These are phyloP conservation scores for Alosa sapidissima DNA, from an alignment of 2,797 vertebrate genomes.

Conservation along the genomic window DNA sequence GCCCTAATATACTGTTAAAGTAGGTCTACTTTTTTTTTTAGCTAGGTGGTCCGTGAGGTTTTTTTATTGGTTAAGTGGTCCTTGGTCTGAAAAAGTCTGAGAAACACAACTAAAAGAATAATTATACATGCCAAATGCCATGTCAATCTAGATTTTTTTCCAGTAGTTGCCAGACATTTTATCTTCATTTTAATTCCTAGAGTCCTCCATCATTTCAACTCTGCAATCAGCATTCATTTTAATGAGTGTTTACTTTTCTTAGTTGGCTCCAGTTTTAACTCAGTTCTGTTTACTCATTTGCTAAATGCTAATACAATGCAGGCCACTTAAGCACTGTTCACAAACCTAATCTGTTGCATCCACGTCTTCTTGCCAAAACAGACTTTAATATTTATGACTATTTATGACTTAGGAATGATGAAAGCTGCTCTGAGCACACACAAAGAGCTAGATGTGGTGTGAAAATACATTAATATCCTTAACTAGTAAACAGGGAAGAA, in stretches of 20 bases:
- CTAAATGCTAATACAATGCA: background rate
- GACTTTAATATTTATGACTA: background rate
- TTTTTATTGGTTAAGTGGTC: too few relatives aligned
- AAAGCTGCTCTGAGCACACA: background rate
- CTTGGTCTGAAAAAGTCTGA: too few relatives aligned
- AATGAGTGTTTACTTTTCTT: constrained; percentile 16
- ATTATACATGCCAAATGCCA: too few relatives aligned
- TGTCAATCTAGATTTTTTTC: constrained; percentile 29
- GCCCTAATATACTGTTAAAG: too few relatives aligned
- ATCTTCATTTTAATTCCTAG: constrained; percentile 15
- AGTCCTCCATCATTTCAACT: background rate
- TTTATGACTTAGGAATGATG: background rate
- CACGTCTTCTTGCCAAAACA: background rate
- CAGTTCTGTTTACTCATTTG: constrained; percentile 6
- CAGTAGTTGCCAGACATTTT: constrained; percentile 15
- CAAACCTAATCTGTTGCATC: constrained; percentile 6
- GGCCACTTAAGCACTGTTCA: background rate
- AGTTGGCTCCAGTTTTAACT: background rate
- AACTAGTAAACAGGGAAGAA: background rate
- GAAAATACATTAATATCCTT: background rate
- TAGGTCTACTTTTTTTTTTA: too few relatives aligned
- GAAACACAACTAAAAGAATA: too few relatives aligned
- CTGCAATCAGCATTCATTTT: background rate
- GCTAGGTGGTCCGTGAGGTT: too few relatives aligned
- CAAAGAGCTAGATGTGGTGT: background rate